Evolutionary conservation across 2,113 vertebrate species (phyloP).

Genomic region (Pituophis catenifer): DNA sequence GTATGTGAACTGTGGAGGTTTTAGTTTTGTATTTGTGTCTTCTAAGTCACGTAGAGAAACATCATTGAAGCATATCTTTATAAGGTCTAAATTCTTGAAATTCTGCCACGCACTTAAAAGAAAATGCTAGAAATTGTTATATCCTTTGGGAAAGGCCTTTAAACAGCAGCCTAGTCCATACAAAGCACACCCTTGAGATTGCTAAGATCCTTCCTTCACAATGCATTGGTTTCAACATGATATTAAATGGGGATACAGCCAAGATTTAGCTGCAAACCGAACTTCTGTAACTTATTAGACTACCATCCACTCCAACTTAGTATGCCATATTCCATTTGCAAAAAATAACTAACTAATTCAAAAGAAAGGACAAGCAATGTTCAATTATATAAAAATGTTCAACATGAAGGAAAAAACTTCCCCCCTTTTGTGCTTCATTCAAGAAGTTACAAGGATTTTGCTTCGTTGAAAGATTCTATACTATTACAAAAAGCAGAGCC

Average conservation of each 20-base stretch:
- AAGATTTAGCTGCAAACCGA: background rate
- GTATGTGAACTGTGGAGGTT: background rate
- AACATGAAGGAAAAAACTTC: background rate
- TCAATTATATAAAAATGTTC: background rate
- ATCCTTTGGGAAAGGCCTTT: background rate
- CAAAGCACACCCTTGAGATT: background rate
- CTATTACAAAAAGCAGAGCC: slow-evolving; percentile 57
- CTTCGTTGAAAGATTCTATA: background rate
- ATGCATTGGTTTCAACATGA: background rate
- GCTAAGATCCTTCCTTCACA: background rate
- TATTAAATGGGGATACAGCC: background rate
- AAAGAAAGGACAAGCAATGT: background rate
- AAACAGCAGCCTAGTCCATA: background rate
- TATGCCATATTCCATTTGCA: background rate
- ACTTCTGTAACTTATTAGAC: background rate
- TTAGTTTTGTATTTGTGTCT: background rate
- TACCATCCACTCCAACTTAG: background rate
- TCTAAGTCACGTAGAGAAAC: background rate
- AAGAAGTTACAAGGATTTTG: background rate
- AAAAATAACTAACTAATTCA: background rate
- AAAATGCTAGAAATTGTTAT: background rate
- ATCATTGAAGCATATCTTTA: background rate
- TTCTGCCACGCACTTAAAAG: background rate
- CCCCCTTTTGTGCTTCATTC: background rate
- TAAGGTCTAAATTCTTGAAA: background rate